A percentile compares a stretch with the other conserved stretches of the same genome.
These are phyloP conservation scores for Caranx melampygus DNA, from an alignment of 2,113 vertebrate species.

Conservation along the genomic window DNA sequence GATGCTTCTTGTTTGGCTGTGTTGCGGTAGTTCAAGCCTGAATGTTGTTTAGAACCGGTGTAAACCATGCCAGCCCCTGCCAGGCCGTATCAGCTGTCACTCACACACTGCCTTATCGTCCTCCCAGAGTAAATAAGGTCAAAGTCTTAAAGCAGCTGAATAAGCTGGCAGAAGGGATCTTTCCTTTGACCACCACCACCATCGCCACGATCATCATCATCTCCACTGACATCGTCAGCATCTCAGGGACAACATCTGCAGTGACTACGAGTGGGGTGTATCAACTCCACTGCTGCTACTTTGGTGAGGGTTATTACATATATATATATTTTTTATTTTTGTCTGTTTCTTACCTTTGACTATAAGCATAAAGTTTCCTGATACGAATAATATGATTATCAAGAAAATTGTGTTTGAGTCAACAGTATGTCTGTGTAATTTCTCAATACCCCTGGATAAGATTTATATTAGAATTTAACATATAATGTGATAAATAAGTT, in stretches of 20 bases:
- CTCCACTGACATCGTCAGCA: background rate
- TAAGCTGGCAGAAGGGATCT: background rate
- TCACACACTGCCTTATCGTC: conserved; percentile 1
- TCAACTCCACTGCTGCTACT: conserved; percentile 7
- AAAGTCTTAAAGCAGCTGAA: conserved; percentile 20
- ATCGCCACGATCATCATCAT: background rate
- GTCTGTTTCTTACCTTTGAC: background rate
- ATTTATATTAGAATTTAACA: background rate
- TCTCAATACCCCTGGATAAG: background rate
- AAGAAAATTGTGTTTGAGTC: background rate
- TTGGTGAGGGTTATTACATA: conserved; percentile 3
- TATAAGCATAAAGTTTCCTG: background rate
- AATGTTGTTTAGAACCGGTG: conserved; percentile 6
- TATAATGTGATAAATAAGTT: background rate
- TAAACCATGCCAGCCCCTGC: conserved; percentile 2
- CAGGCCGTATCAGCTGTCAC: conserved; percentile 37
- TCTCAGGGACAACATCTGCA: conserved; percentile 2
- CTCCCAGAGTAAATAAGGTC: conserved; percentile 18
- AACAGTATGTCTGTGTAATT: background rate
- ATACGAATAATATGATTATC: too few relatives aligned
- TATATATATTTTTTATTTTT: too few relatives aligned
- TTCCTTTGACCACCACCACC: background rate
- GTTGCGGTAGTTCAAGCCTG: background rate
- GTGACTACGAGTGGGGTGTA: background rate
- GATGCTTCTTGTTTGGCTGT: conserved; percentile 39